phyloP scores from a whole-genome alignment of 2,113 vertebrate genomes.

The Buteo buteo region DNA sequence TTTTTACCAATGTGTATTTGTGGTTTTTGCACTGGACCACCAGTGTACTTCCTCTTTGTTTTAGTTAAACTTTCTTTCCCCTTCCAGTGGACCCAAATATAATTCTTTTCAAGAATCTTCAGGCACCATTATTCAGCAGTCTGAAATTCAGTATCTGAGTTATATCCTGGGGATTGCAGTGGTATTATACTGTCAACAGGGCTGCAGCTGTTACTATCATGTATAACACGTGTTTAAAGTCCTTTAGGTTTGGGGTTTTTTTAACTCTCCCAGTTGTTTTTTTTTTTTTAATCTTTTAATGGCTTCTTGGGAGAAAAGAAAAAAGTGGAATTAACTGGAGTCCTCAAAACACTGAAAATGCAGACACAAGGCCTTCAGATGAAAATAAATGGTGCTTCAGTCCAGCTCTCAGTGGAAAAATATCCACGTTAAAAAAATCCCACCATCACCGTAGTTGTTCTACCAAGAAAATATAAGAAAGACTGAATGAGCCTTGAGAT shows the following conservation, averaged over 20 bases:
- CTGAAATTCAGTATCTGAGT: conserved; percentile 41
- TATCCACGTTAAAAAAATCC: not conserved
- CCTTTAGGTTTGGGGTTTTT: not conserved
- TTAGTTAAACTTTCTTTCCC: not conserved
- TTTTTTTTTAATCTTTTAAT: not conserved
- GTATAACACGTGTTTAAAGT: not conserved
- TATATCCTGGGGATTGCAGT: conserved; percentile 27
- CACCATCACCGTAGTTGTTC: not conserved
- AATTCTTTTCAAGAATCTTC: conserved; percentile 8
- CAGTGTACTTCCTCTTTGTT: not conserved
- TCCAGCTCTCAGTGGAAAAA: not conserved
- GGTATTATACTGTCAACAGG: conserved; percentile 47
- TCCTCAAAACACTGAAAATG: not conserved
- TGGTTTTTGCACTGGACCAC: not conserved
- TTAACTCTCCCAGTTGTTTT: not conserved
- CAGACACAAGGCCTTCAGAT: not conserved
- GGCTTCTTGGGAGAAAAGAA: not conserved
- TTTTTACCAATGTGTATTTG: not conserved
- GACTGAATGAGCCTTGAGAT: not conserved
- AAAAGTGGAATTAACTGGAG: not conserved
- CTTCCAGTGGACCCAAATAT: not conserved
- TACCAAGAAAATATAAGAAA: not conserved
- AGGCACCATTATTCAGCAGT: not conserved
- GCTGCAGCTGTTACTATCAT: conserved; percentile 40
- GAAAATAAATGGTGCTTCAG: not conserved